Percentiles rank a stretch among this genome's conserved stretches.
These are phyloP conservation scores for Anticlea derivata DNA, from an alignment of 2,888 invertebrate species.

Conservation along the genomic window DNA sequence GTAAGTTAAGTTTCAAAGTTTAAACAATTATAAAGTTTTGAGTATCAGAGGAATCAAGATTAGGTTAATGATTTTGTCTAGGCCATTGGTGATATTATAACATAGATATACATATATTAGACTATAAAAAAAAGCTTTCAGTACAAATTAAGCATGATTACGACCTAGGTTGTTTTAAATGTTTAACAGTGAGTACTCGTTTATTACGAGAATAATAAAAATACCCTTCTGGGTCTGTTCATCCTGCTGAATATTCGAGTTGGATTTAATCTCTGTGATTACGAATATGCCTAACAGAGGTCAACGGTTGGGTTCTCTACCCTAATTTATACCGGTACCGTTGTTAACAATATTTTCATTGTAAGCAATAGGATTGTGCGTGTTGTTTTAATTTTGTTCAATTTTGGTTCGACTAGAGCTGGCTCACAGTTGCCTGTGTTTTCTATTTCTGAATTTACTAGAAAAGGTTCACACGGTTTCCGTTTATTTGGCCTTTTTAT, in stretches of 20 bases:
- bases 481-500: too few species aligned
- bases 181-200: slow-evolving; percentile 26
- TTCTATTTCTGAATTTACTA: too few species aligned
- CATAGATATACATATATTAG: background rate
- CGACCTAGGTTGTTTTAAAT: slow-evolving; percentile 16
- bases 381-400: slow-evolving; percentile 19
- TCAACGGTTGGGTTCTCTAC: slow-evolving; percentile 32
- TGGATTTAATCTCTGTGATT: slow-evolving; percentile 54
- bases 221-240: slow-evolving; percentile 42
- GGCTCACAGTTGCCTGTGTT: too few species aligned
- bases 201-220: slow-evolving; percentile 39
- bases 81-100: too few species aligned
- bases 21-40: slow-evolving; percentile 13
- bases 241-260: slow-evolving; percentile 49
- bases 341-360: slow-evolving; percentile 37
- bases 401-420: background rate
- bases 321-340: slow-evolving; percentile 36
- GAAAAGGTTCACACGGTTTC: too few species aligned
- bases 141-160: background rate
- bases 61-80: slow-evolving; percentile 16
- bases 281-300: slow-evolving; percentile 40
- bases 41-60: slow-evolving; percentile 12
- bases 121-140: background rate
- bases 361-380: slow-evolving; percentile 27
- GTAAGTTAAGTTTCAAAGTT: slow-evolving; percentile 21